Evolutionary conservation across 2,113 vertebrate species (phyloP).

Genomic region (Toxotes jaculatrix): DNA sequence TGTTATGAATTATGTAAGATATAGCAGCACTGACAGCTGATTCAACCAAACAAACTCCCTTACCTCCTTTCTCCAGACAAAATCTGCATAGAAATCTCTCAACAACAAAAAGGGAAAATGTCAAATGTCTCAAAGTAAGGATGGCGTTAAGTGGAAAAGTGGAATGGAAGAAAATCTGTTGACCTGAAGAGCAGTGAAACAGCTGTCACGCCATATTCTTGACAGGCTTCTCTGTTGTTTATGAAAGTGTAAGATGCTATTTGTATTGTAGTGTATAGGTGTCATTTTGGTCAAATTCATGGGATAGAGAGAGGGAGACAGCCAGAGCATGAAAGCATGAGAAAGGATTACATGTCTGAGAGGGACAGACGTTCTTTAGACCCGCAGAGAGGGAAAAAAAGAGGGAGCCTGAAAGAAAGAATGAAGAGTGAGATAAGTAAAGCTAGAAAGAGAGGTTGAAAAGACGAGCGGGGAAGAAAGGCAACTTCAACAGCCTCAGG

Average conservation of each 20-base stretch:
- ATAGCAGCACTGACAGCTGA: slow-evolving; percentile 30
- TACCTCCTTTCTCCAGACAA: slow-evolving; percentile 10
- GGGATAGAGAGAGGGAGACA: neutral
- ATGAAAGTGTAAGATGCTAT: neutral
- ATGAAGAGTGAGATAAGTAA: slow-evolving; percentile 23
- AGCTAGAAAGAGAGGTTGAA: slow-evolving; percentile 17
- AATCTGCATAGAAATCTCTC: slow-evolving; percentile 44
- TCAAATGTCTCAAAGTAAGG: neutral
- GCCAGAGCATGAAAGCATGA: slow-evolving; percentile 19
- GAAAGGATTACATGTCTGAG: slow-evolving; percentile 46
- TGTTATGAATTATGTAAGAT: slow-evolving; percentile 69
- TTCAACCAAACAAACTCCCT: slow-evolving; percentile 39
- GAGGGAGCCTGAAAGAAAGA: slow-evolving; percentile 6
- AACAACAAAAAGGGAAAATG: slow-evolving; percentile 25
- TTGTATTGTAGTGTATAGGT: slow-evolving; percentile 8
- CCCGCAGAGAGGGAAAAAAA: slow-evolving; percentile 3
- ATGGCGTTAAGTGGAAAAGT: slow-evolving; percentile 7
- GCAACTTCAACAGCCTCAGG: slow-evolving; percentile 30
- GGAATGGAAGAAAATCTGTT: slow-evolving; percentile 8
- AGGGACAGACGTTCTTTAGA: slow-evolving; percentile 54
- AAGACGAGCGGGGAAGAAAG: slow-evolving; percentile 24
- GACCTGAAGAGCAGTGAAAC: neutral
- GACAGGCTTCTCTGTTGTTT: neutral
- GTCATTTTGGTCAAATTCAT: slow-evolving; percentile 20
- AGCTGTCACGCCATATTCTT: neutral